Percentiles rank a stretch among this genome's conserved stretches.
Conservation (phyloP, 2,113 vertebrate species). For the Oplegnathus fasciatus region DNA sequence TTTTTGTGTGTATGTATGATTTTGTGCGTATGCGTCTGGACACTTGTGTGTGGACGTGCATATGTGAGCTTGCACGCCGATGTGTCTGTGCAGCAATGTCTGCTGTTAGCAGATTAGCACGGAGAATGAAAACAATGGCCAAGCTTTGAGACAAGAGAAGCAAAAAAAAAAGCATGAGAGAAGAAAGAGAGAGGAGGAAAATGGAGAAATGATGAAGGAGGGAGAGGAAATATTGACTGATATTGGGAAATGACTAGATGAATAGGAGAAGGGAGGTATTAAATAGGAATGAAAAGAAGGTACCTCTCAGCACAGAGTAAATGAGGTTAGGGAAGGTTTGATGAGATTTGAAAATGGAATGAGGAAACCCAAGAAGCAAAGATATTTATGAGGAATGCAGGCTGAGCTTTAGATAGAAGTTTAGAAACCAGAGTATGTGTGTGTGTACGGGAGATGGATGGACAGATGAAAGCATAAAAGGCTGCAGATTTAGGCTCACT, state of each 20-base stretch:
- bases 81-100: slow-evolving; percentile 68
- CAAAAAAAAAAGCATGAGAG: slow-evolving; percentile 10
- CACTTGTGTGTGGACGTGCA: slow-evolving; percentile 19
- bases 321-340: slow-evolving; percentile 59
- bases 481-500: slow-evolving; percentile 57
- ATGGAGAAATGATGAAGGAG: slow-evolving; percentile 44
- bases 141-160: slow-evolving; percentile 62
- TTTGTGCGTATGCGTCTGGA: neutral
- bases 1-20: slow-evolving; percentile 28
- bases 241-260: slow-evolving; percentile 42
- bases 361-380: slow-evolving; percentile 38
- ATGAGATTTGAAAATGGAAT: slow-evolving; percentile 65
- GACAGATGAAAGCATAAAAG: slow-evolving; percentile 58
- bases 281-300: slow-evolving; percentile 43
- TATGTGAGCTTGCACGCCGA: slow-evolving; percentile 33
- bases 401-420: slow-evolving; percentile 38
- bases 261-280: slow-evolving; percentile 32
- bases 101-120: slow-evolving; percentile 79
- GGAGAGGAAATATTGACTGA: slow-evolving; percentile 51
- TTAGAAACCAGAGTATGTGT: slow-evolving; percentile 19
- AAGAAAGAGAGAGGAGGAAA: slow-evolving; percentile 33
- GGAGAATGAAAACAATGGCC: slow-evolving; percentile 71
- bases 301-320: slow-evolving; percentile 39
- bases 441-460: slow-evolving; percentile 37
- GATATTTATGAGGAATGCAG: slow-evolving; percentile 40